Conservation (phyloP, 1,140 invertebrate genomes). For the Mylabris phalerata region DNA sequence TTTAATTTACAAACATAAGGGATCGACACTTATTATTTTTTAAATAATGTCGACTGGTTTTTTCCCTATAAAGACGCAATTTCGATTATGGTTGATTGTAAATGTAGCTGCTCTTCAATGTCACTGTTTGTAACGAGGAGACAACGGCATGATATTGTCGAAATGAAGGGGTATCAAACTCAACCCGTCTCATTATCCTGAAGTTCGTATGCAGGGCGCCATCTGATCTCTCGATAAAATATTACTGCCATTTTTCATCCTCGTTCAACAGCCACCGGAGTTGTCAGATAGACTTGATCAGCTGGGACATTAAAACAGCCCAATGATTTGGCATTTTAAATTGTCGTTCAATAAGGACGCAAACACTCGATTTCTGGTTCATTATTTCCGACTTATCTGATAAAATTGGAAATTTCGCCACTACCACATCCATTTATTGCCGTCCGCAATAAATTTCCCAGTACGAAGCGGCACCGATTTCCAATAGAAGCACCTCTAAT, state of each 20-base stretch:
- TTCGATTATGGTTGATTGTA: no score
- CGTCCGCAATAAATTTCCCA: neutral
- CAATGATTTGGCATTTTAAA: conserved; percentile 26
- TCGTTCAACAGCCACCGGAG: conserved; percentile 36
- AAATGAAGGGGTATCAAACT: conserved; percentile 35
- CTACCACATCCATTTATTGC: no score
- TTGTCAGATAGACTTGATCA: conserved; percentile 40
- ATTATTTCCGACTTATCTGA: neutral
- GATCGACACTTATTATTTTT: no score
- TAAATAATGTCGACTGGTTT: no score
- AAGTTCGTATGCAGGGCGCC: conserved; percentile 39
- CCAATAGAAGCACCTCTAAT: conserved; percentile 2
- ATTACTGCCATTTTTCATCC: conserved; percentile 40
- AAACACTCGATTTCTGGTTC: neutral
- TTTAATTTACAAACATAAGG: no score
- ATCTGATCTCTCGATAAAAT: conserved; percentile 38
- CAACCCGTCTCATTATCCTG: conserved; percentile 40
- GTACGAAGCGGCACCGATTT: conserved; percentile 3
- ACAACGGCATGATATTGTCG: conserved; percentile 15
- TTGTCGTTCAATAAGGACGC: neutral
- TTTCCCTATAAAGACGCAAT: no score
- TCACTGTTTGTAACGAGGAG: conserved; percentile 16
- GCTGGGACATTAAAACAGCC: conserved; percentile 33
- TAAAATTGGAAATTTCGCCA: neutral
- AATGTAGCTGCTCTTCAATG: conserved; percentile 1